A percentile compares a stretch with the other conserved stretches of the same genome.
Evolutionary conservation across 2,888 invertebrate genomes (phyloP).

Genomic region (Hesperia comma): DNA sequence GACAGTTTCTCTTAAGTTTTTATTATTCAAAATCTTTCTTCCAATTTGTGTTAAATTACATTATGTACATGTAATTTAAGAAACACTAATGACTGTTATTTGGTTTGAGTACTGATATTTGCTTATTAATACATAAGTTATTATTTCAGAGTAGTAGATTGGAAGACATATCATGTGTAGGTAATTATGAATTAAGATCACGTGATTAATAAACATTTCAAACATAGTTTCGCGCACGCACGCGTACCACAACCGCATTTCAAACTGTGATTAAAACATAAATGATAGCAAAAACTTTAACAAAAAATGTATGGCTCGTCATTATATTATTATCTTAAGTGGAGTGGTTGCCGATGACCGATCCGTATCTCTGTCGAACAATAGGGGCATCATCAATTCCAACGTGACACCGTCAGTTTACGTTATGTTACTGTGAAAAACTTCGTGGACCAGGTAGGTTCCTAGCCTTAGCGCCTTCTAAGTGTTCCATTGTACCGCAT

Average conservation of each 20-base stretch:
- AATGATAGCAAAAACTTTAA: slow-evolving; percentile 9
- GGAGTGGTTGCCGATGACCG: slow-evolving; percentile 47
- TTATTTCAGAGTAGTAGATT: too few species aligned
- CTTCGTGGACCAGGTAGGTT: slow-evolving; percentile 68
- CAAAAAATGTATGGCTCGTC: slow-evolving; percentile 9
- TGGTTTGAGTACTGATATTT: too few species aligned
- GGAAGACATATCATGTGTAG: neutral
- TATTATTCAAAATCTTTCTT: too few species aligned
- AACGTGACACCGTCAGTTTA: slow-evolving; percentile 55
- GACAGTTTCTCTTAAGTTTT: neutral
- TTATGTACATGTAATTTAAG: too few species aligned
- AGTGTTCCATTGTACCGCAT: slow-evolving; percentile 62
- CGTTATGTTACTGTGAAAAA: slow-evolving; percentile 54
- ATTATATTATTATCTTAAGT: slow-evolving; percentile 49
- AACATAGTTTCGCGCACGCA: slow-evolving; percentile 1
- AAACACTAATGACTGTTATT: too few species aligned
- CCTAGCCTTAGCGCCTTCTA: slow-evolving; percentile 64
- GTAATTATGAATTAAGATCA: neutral
- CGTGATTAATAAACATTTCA: neutral
- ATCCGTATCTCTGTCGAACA: slow-evolving; percentile 63
- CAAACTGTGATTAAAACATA: slow-evolving; percentile 17
- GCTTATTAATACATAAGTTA: too few species aligned
- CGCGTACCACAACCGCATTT: neutral
- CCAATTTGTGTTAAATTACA: neutral
- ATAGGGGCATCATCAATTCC: slow-evolving; percentile 68